phyloP scores from a whole-genome alignment of 2,888 invertebrate species.

The Acronicta aceris region DNA sequence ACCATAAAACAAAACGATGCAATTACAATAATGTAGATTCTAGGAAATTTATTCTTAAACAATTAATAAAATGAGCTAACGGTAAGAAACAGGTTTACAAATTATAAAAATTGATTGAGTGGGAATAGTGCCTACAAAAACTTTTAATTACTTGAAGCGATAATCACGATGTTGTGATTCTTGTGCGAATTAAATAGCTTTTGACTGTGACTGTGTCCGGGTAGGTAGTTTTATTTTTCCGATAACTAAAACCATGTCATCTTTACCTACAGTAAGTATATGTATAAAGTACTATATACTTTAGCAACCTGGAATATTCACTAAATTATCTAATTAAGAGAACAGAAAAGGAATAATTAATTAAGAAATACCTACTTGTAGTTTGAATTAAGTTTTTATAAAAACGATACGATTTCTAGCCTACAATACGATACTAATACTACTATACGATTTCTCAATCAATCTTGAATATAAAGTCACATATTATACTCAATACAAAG shows the following conservation, averaged over 20 bases:
- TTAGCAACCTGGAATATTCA: too few species aligned
- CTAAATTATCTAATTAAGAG: too few species aligned
- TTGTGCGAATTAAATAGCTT: conserved; percentile 16
- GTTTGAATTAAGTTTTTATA: too few species aligned
- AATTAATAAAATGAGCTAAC: conserved; percentile 50
- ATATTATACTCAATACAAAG: conserved; percentile 14
- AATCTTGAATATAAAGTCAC: too few species aligned
- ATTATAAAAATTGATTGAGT: conserved; percentile 53
- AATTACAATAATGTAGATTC: conserved; percentile 7
- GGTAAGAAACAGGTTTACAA: conserved; percentile 55
- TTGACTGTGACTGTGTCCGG: conserved; percentile 1
- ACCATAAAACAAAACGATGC: conserved; percentile 3
- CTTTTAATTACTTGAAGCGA: conserved; percentile 31
- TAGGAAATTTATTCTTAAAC: conserved; percentile 25
- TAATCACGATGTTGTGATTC: conserved; percentile 23
- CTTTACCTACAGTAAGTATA: too few species aligned
- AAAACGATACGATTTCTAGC: too few species aligned
- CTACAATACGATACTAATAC: too few species aligned
- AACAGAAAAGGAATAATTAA: too few species aligned
- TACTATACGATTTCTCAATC: too few species aligned
- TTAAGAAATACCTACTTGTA: too few species aligned
- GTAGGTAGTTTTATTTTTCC: not conserved
- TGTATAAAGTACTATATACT: too few species aligned
- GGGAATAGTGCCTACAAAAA: conserved; percentile 43
- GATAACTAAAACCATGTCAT: not conserved